Evolutionary conservation across 2,888 invertebrate species (phyloP).

Genomic region (Troides helena): DNA sequence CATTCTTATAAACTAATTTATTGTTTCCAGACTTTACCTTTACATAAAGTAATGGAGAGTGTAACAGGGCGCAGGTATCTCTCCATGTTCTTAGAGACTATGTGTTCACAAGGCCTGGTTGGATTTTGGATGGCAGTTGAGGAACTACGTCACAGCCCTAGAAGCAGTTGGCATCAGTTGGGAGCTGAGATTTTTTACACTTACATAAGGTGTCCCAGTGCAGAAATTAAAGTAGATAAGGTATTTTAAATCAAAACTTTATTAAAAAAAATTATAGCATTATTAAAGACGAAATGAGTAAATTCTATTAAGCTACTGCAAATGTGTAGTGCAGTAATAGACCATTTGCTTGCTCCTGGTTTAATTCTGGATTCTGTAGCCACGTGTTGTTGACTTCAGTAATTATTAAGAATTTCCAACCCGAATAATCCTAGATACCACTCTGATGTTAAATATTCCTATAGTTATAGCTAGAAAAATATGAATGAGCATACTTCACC

Average conservation of each 20-base stretch:
- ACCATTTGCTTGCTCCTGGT: too few species aligned
- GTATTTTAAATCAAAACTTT: constrained; percentile 42
- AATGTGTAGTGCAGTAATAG: too few species aligned
- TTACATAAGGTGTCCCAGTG: constrained; percentile 89
- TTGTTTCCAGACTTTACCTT: constrained; percentile 82
- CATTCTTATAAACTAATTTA: not conserved
- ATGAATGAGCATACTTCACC: too few species aligned
- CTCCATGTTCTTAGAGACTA: constrained; percentile 89
- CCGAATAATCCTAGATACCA: too few species aligned
- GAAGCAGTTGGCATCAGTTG: constrained; percentile 90
- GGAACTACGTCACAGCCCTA: constrained; percentile 87
- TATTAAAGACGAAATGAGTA: too few species aligned
- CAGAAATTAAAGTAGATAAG: constrained; percentile 91
- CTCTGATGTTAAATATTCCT: too few species aligned
- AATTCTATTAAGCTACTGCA: too few species aligned
- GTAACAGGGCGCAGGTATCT: constrained; percentile 90
- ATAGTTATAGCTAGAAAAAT: too few species aligned
- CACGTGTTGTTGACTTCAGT: too few species aligned
- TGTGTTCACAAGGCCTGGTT: constrained; percentile 90
- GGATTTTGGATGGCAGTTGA: constrained; percentile 94
- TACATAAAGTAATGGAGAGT: constrained; percentile 87
- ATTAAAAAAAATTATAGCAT: too few species aligned
- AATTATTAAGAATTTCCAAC: too few species aligned
- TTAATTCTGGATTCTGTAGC: too few species aligned
- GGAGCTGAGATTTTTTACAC: constrained; percentile 96